A percentile compares a stretch with the other conserved stretches of the same genome.
Evolutionary conservation across 2,888 invertebrate genomes (phyloP).

Genomic region (Orchestes rusci): DNA sequence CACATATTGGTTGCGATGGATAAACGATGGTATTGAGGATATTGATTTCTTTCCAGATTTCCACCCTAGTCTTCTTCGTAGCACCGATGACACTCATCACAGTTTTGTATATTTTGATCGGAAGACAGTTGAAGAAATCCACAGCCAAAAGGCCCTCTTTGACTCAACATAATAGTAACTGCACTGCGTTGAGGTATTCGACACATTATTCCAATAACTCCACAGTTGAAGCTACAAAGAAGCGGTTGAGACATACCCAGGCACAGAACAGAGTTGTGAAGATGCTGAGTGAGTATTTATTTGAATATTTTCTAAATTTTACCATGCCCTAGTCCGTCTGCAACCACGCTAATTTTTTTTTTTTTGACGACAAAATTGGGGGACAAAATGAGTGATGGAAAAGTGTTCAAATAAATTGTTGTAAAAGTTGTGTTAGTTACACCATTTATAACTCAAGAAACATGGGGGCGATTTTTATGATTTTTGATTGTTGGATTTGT

Average conservation of each 20-base stretch:
- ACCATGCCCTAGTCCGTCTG: no score
- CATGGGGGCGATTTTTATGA: no score
- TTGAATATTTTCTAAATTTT: neutral
- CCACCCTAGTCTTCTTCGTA: constrained; percentile 76
- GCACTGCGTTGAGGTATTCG: constrained; percentile 16
- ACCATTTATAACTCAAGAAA: no score
- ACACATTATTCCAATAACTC: constrained; percentile 21
- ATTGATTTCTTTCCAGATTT: constrained; percentile 45
- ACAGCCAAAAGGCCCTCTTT: constrained; percentile 38
- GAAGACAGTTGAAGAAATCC: constrained; percentile 61
- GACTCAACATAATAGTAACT: constrained; percentile 30
- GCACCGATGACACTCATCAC: constrained; percentile 81
- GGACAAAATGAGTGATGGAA: no score
- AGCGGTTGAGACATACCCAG: constrained; percentile 31
- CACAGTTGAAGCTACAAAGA: constrained; percentile 24
- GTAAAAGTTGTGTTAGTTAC: no score
- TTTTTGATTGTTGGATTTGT: no score
- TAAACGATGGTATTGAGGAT: no score
- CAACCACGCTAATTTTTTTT: no score
- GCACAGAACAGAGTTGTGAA: constrained; percentile 59
- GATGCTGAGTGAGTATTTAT: constrained; percentile 70
- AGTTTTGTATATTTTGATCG: constrained; percentile 72
- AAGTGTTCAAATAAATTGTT: no score
- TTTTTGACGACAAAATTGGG: no score
- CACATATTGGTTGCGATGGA: no score